These are phyloP conservation scores for Otus sunia DNA, from an alignment of 2,113 vertebrate species.

Conservation along the genomic window DNA sequence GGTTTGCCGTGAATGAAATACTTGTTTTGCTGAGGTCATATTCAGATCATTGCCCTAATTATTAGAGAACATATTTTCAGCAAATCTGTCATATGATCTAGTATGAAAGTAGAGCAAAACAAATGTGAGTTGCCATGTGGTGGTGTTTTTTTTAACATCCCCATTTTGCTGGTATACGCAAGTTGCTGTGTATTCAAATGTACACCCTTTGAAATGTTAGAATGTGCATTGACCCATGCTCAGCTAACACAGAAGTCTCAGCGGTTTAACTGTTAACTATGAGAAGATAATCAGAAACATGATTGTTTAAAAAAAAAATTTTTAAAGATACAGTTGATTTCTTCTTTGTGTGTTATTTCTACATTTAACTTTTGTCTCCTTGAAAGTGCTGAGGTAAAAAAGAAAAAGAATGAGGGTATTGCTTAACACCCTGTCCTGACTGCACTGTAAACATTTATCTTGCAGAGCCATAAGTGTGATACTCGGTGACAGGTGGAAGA, in stretches of 20 bases:
- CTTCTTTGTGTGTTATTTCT: neutral
- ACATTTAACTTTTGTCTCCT: neutral
- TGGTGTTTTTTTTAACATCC: neutral
- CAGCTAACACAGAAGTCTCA: neutral
- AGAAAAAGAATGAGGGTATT: neutral
- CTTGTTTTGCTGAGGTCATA: neutral
- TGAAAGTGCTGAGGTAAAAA: neutral
- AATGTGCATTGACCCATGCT: neutral
- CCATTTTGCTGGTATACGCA: neutral
- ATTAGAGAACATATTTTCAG: slow-evolving; percentile 28
- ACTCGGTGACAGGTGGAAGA: slow-evolving; percentile 99
- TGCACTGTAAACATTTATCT: slow-evolving; percentile 41
- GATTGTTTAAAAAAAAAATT: neutral
- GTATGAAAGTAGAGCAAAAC: neutral
- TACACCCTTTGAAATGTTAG: neutral
- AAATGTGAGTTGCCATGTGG: slow-evolving; percentile 6
- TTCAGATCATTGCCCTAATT: slow-evolving; percentile 18
- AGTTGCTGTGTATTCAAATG: neutral
- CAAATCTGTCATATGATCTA: neutral
- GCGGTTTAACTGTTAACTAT: neutral
- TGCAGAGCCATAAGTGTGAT: slow-evolving; percentile 99
- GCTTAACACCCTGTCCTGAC: neutral
- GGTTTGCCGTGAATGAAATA: neutral
- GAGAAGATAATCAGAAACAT: neutral
- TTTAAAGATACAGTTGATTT: neutral